phyloP scores from a whole-genome alignment of 1,140 invertebrate genomes.

The Drosophila tropicalis region DNA sequence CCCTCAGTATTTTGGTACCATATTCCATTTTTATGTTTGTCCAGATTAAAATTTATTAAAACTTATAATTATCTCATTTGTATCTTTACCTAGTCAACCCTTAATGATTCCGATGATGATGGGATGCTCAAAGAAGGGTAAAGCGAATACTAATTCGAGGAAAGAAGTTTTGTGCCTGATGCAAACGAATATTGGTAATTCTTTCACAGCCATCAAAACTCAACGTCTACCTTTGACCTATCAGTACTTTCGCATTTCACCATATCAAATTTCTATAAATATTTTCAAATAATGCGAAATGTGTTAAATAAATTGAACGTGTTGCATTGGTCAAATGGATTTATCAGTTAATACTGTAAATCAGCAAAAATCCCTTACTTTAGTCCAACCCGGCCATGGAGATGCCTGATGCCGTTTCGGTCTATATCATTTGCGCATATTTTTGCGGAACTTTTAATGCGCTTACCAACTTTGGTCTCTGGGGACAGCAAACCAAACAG shows the following conservation, averaged over 20 bases:
- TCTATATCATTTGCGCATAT: conserved; percentile 39
- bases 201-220: background rate
- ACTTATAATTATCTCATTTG: too few species aligned
- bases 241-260: background rate
- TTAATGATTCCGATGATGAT: too few species aligned
- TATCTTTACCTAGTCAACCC: too few species aligned
- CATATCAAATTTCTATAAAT: conserved; percentile 42
- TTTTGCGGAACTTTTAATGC: conserved; percentile 51
- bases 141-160: too few species aligned
- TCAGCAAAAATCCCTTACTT: conserved; percentile 31
- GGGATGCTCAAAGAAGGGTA: too few species aligned
- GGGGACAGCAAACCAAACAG: conserved; percentile 55
- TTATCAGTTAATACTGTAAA: conserved; percentile 58
- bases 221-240: background rate
- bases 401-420: background rate
- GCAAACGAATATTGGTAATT: background rate
- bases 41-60: too few species aligned
- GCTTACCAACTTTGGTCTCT: conserved; percentile 33
- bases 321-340: conserved; percentile 31
- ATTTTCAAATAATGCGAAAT: conserved; percentile 55
- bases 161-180: too few species aligned
- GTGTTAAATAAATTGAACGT: conserved; percentile 27
- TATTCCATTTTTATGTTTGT: too few species aligned
- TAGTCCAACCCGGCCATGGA: background rate
- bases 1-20: too few species aligned